These are phyloP conservation scores for Pyrgilauda ruficollis DNA, from an alignment of 2,113 vertebrate species.

Conservation along the genomic window DNA sequence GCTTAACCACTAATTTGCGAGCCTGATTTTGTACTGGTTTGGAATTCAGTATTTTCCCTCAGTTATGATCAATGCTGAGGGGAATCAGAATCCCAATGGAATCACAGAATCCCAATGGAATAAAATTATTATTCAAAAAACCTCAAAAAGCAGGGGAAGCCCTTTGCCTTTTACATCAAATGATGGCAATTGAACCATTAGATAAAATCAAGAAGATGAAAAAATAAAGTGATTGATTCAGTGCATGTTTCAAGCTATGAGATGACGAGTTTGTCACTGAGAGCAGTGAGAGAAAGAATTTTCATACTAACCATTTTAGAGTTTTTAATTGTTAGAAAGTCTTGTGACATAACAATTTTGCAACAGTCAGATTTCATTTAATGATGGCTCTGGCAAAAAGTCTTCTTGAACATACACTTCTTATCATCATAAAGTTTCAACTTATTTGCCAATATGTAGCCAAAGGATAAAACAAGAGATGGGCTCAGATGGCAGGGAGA, in stretches of 20 bases:
- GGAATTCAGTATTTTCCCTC: not conserved
- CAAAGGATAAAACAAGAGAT: not conserved
- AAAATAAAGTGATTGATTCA: not conserved
- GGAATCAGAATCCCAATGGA: too few relatives aligned
- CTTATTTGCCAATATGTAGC: not conserved
- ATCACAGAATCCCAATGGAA: not conserved
- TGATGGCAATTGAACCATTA: not conserved
- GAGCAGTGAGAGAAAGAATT: not conserved
- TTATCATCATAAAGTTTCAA: not conserved
- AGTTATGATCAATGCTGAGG: not conserved
- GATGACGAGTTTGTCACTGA: not conserved
- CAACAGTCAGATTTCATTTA: not conserved
- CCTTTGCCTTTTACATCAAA: constrained; percentile 7
- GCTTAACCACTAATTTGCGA: not conserved
- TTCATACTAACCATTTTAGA: not conserved
- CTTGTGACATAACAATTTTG: not conserved
- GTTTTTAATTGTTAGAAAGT: not conserved
- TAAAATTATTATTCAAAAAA: not conserved
- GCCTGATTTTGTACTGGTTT: not conserved
- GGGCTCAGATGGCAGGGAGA: not conserved
- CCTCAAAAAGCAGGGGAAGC: not conserved
- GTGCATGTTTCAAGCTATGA: not conserved
- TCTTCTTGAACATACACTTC: not conserved
- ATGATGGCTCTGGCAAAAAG: not conserved
- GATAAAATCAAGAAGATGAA: constrained; percentile 8